Conservation (phyloP, 2,888 invertebrate genomes). For the Malthinus flaveolus region DNA sequence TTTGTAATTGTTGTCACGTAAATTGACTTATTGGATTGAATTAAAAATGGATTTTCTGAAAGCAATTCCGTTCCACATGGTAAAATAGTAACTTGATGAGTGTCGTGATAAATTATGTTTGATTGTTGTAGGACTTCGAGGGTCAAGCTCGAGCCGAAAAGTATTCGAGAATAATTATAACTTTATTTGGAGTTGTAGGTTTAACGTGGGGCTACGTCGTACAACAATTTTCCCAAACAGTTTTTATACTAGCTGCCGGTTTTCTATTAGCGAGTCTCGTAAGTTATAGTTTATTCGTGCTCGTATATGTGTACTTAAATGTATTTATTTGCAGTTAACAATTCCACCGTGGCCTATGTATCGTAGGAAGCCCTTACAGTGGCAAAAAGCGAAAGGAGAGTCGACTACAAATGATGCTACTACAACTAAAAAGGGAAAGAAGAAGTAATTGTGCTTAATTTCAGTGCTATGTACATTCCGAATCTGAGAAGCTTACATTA, state of each 20-base stretch:
- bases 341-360: conserved; percentile 98
- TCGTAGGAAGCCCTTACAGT: conserved; percentile 81
- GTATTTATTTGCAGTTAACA: conserved; percentile 63
- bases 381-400: conserved; percentile 76
- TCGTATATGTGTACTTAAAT: not conserved
- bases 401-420: conserved; percentile 36
- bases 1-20: not conserved
- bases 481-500: too few relatives aligned
- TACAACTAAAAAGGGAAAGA: conserved; percentile 41
- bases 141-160: conserved; percentile 90
- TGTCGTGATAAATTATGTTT: conserved; percentile 4
- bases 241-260: conserved; percentile 90
- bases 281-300: conserved; percentile 44
- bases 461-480: too few relatives aligned
- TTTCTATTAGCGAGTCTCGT: conserved; percentile 84
- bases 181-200: conserved; percentile 88
- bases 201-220: conserved; percentile 91
- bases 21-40: not conserved
- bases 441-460: conserved; percentile 11
- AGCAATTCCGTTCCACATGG: conserved; percentile 55
- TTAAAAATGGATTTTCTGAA: conserved; percentile 31
- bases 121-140: conserved; percentile 75
- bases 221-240: conserved; percentile 94
- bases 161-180: conserved; percentile 85
- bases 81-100: conserved; percentile 32